Evolutionary conservation across 2,888 invertebrate genomes (phyloP).

Genomic region (Clusia tigrina): DNA sequence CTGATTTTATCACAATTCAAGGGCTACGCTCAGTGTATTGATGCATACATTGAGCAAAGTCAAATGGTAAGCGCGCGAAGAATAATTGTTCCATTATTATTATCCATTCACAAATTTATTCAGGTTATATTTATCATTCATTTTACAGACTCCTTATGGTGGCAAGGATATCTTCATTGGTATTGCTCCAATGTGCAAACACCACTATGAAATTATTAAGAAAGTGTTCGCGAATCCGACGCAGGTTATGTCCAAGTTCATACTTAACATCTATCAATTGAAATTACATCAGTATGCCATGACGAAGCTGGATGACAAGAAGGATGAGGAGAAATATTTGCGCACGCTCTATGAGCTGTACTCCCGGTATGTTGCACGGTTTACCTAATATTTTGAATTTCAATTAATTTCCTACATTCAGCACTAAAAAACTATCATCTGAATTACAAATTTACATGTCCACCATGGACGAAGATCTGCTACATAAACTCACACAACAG

Average conservation of each 20-base stretch:
- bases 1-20: slow-evolving; percentile 93
- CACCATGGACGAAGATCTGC: slow-evolving; percentile 79
- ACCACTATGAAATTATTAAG: slow-evolving; percentile 82
- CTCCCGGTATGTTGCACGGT: no score
- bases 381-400: no score
- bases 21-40: slow-evolving; percentile 94
- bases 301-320: slow-evolving; percentile 82
- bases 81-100: slow-evolving; percentile 4
- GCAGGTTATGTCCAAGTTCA: slow-evolving; percentile 97
- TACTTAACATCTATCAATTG: slow-evolving; percentile 92
- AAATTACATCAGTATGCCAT: slow-evolving; percentile 88
- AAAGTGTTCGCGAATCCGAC: slow-evolving; percentile 95
- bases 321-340: slow-evolving; percentile 87
- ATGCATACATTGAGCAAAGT: slow-evolving; percentile 96
- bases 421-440: slow-evolving; percentile 78
- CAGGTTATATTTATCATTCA: slow-evolving; percentile 43
- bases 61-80: slow-evolving; percentile 77
- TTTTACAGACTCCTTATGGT: slow-evolving; percentile 77
- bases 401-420: no score
- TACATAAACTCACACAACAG: slow-evolving; percentile 79
- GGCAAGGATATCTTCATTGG: slow-evolving; percentile 91
- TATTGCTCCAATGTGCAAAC: slow-evolving; percentile 87
- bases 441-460: slow-evolving; percentile 79
- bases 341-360: slow-evolving; percentile 89
- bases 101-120: slow-evolving; percentile 6